Conservation (phyloP, 2,113 vertebrate genomes). For the Trogon surrucura region DNA sequence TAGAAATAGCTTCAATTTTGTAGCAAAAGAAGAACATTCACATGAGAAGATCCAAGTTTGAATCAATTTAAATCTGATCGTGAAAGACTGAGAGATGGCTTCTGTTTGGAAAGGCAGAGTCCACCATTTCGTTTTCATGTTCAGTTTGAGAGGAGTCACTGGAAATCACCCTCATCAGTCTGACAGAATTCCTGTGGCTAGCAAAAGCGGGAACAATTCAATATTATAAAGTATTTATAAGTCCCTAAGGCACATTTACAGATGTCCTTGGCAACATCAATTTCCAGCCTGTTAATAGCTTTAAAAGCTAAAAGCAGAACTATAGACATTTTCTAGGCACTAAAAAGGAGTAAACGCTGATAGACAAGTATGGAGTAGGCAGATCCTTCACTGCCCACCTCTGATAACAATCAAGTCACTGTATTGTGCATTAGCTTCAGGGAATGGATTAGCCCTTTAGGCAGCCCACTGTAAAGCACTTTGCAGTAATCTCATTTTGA, state of each 20-base stretch:
- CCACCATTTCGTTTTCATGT: conserved; percentile 5
- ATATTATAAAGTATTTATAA: conserved; percentile 63
- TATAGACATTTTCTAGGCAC: conserved; percentile 45
- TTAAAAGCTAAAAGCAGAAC: conserved; percentile 69
- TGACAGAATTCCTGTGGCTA: conserved; percentile 52
- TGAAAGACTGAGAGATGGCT: not conserved
- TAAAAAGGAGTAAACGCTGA: conserved; percentile 57
- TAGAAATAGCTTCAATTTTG: not conserved
- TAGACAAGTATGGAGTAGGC: conserved; percentile 59
- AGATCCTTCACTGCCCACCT: conserved; percentile 55
- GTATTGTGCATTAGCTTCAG: conserved; percentile 52
- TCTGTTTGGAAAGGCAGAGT: not conserved
- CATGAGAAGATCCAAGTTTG: not conserved
- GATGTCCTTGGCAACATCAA: conserved; percentile 62
- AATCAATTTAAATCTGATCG: not conserved
- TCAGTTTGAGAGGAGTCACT: not conserved
- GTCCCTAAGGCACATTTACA: conserved; percentile 52
- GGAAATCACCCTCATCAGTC: not conserved
- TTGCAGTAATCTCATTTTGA: conserved; percentile 62
- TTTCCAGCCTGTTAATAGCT: conserved; percentile 64
- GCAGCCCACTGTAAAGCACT: conserved; percentile 59
- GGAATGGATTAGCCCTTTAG: conserved; percentile 54
- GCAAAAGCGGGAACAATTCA: conserved; percentile 45
- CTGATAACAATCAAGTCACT: conserved; percentile 55
- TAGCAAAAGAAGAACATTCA: not conserved